A percentile compares a stretch with the other conserved stretches of the same genome.
Evolutionary conservation across 2,797 vertebrate species (phyloP).

Genomic region (Channa striata): DNA sequence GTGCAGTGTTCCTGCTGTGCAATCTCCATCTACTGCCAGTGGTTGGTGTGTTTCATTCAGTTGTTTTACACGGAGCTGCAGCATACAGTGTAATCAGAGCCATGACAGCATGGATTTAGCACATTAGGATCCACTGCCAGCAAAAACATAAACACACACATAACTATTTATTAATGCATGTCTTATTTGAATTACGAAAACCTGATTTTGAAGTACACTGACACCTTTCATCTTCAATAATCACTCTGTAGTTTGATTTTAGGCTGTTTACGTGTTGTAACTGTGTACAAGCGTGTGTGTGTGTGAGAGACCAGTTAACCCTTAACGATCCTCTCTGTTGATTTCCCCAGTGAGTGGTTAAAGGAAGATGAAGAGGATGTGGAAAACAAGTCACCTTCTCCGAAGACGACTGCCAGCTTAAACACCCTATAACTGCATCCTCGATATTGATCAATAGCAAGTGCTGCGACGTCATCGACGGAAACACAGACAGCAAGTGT

Average conservation of each 20-base stretch:
- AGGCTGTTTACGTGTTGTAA: constrained; percentile 1
- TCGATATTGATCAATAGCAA: constrained; percentile 48
- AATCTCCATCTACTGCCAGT: constrained; percentile 59
- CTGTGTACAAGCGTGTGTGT: neutral
- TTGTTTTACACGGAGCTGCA: constrained; percentile 64
- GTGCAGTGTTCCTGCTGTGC: constrained; percentile 52
- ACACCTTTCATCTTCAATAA: constrained; percentile 14
- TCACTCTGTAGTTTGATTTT: neutral
- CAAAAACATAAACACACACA: constrained; percentile 39
- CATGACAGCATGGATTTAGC: constrained; percentile 55
- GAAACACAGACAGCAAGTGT: neutral
- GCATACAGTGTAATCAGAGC: constrained; percentile 52
- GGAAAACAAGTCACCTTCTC: constrained; percentile 47
- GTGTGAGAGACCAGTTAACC: constrained; percentile 23
- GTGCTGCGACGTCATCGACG: neutral
- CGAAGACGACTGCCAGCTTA: constrained; percentile 42
- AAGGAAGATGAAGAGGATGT: constrained; percentile 39
- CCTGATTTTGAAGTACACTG: constrained; percentile 11
- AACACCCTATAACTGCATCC: constrained; percentile 50
- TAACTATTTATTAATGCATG: constrained; percentile 45
- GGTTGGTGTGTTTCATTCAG: constrained; percentile 55
- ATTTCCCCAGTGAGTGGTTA: constrained; percentile 63
- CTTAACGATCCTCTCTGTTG: constrained; percentile 47
- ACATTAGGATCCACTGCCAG: constrained; percentile 39
- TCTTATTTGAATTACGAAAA: constrained; percentile 20